phyloP scores from a whole-genome alignment of 2,797 vertebrate species.

The Sebastiscus tertius region DNA sequence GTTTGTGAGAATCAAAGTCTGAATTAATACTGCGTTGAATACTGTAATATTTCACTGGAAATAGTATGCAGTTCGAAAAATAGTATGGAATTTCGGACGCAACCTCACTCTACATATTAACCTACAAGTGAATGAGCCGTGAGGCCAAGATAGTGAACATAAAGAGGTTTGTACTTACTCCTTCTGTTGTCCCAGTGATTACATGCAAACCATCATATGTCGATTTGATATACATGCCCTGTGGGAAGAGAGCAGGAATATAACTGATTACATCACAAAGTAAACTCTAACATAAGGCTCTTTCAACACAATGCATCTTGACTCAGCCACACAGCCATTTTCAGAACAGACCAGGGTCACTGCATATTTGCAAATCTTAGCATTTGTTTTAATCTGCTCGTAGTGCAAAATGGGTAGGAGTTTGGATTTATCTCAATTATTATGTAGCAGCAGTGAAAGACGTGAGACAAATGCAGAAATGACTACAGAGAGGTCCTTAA shows the following conservation, averaged over 20 bases:
- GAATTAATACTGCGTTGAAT: too few species aligned
- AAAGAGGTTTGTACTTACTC: conserved; percentile 86
- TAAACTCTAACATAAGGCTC: conserved; percentile 21
- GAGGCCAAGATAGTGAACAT: conserved; percentile 2
- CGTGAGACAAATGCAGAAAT: neutral
- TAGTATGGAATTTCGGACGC: too few species aligned
- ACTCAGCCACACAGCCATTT: conserved; percentile 23
- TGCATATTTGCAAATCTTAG: conserved; percentile 18
- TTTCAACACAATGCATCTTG: conserved; percentile 25
- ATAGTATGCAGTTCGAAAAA: too few species aligned
- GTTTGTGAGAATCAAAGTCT: too few species aligned
- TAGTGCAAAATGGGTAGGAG: conserved; percentile 3
- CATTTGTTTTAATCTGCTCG: conserved; percentile 49
- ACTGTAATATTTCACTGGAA: too few species aligned
- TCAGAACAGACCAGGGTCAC: conserved; percentile 10
- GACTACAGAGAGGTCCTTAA: neutral
- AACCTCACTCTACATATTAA: neutral
- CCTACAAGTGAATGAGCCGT: neutral
- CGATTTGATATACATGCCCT: conserved; percentile 99
- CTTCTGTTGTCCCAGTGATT: conserved; percentile 99
- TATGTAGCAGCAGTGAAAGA: neutral
- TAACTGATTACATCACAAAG: conserved; percentile 2
- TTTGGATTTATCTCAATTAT: conserved; percentile 4
- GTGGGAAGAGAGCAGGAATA: conserved; percentile 49
- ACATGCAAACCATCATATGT: conserved; percentile 99